phyloP scores from a whole-genome alignment of 2,888 invertebrate species.

The Diaphora mendica region DNA sequence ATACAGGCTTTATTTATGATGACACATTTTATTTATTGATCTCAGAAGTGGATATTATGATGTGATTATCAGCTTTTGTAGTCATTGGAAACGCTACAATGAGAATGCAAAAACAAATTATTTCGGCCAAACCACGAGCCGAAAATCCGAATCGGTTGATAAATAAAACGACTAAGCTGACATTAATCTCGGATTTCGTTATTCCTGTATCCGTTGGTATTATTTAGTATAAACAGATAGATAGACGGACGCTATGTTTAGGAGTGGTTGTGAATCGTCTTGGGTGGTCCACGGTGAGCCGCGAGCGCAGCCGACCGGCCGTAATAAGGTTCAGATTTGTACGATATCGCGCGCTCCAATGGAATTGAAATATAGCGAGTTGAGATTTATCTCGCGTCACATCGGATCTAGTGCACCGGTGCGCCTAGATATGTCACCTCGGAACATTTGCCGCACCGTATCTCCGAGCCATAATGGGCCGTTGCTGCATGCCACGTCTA shows the following conservation, averaged over 20 bases:
- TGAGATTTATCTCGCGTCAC: constrained; percentile 76
- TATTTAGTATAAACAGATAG: constrained; percentile 76
- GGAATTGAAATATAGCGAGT: constrained; percentile 81
- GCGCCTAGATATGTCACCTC: constrained; percentile 76
- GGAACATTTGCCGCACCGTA: constrained; percentile 63
- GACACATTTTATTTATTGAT: constrained; percentile 68
- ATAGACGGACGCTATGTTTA: constrained; percentile 76
- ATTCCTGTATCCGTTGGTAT: constrained; percentile 70
- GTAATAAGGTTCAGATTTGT: constrained; percentile 82
- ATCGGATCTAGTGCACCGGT: constrained; percentile 79
- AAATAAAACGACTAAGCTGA: constrained; percentile 64
- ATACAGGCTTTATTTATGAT: constrained; percentile 70
- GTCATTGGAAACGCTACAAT: constrained; percentile 55
- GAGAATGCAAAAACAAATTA: constrained; percentile 49
- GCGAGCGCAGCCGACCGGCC: constrained; percentile 61
- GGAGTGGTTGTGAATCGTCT: constrained; percentile 73
- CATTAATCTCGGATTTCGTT: constrained; percentile 67
- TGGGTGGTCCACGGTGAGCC: constrained; percentile 79
- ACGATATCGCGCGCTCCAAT: constrained; percentile 78
- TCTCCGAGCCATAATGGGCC: constrained; percentile 47
- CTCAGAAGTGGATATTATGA: constrained; percentile 57
- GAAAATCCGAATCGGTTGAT: constrained; percentile 42
- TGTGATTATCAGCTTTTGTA: constrained; percentile 70
- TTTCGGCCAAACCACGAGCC: constrained; percentile 31
- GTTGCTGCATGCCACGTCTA: neutral